Evolutionary conservation across 2,888 invertebrate species (phyloP).

Genomic region (Eutolmus rufibarbis): DNA sequence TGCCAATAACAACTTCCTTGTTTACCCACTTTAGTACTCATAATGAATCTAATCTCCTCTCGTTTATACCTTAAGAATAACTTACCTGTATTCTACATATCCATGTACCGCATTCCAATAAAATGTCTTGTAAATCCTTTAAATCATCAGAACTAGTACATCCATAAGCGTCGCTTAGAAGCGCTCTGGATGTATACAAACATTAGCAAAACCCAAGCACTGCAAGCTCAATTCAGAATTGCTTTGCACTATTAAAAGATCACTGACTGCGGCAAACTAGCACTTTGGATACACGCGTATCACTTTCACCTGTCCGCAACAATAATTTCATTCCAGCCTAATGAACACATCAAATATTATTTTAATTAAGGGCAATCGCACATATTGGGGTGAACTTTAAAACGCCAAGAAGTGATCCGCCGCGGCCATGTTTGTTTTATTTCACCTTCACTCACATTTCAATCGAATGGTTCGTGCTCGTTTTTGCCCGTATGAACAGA

Average conservation of each 20-base stretch:
- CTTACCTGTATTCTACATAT: slow-evolving; percentile 34
- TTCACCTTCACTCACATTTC: slow-evolving; percentile 35
- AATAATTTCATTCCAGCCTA: slow-evolving; percentile 20
- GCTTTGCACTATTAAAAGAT: neutral
- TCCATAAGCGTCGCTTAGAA: neutral
- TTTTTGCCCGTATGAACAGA: neutral
- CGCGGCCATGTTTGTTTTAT: slow-evolving; percentile 36
- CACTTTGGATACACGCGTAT: neutral
- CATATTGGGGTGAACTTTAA: slow-evolving; percentile 9
- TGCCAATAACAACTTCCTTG: neutral
- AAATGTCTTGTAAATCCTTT: slow-evolving; percentile 7
- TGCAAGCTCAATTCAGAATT: neutral
- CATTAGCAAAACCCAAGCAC: neutral
- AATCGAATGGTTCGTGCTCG: slow-evolving; percentile 19
- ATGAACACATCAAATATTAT: slow-evolving; percentile 36
- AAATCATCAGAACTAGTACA: neutral
- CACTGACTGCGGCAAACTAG: neutral
- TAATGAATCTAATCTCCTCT: neutral
- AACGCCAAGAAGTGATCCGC: slow-evolving; percentile 11
- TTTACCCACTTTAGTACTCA: neutral
- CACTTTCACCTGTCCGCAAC: slow-evolving; percentile 16
- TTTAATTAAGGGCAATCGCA: neutral
- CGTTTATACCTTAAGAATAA: neutral
- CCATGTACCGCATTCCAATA: slow-evolving; percentile 14
- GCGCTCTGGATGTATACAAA: neutral